Base-by-base conservation (phyloP, 2,113 vertebrate genomes). In the Embiotoca jacksoni region DNA sequence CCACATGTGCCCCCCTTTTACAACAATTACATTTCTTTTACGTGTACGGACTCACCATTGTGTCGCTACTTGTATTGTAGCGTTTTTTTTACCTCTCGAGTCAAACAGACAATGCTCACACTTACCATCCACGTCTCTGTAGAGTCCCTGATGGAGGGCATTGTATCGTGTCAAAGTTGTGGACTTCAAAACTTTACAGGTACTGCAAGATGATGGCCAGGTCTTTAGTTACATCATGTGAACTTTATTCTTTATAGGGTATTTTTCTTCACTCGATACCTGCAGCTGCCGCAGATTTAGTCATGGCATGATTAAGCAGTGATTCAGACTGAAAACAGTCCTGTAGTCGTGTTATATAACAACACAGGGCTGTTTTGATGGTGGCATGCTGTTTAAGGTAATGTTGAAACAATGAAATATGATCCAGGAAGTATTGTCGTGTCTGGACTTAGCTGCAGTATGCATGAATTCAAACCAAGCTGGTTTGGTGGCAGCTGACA, bases 21-120 rank as follows among this genome's bases (percentile, higher is more conserved):
- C 79, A 78, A 82, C 81, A 63, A 80, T 85, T 84, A 63, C 72
- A 82, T 80, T 80, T 89, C 76, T 82, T 77, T 83, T 49, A 72
- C 36, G 15, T 77, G 72, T 77, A 54, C 6, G 0, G 15, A 56
- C 73, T 82, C 61, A 65, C 59, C 55, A 35, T 72, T 64, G 80
- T 13, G 35, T 56, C 9, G 8, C 41, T 54, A 49, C 53, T 74
- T 71, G 49, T 36, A 59, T 41, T 66, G 72, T 53, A 68, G 67
- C 36, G 72, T 76, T 65, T 87, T 80, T 32, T 52, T 47, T 57
- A 23, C 36, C 74, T 23, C 23, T 23, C 23, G 23, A 23, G 23
- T 23, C 58, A 69, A 78, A 83, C 57, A 3, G 41, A 71, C 59
- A 54, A 11, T 14, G 16, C 46, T 71, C 33, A 47, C 30, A 39